Conservation (phyloP, 2,113 vertebrate genomes). For the Callospermophilus lateralis region DNA sequence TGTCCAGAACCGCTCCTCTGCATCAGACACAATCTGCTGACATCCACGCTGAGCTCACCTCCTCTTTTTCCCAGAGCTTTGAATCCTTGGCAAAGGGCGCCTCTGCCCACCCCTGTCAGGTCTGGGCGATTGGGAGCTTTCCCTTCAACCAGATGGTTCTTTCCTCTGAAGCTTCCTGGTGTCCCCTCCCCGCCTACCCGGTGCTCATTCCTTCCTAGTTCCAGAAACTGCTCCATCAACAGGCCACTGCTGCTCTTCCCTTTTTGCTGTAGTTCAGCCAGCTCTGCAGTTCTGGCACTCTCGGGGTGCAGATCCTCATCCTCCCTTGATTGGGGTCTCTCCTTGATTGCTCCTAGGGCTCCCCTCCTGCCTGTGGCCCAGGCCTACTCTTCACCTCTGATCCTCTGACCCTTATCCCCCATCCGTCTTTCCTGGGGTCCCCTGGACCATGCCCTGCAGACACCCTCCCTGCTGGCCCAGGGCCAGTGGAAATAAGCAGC, state of each 20-base stretch:
- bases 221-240: conserved; percentile 17
- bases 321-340: neutral
- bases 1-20: neutral
- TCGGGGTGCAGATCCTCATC: neutral
- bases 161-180: neutral
- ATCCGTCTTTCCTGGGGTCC: neutral
- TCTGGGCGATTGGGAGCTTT: neutral
- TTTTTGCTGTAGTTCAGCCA: neutral
- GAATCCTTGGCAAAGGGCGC: neutral
- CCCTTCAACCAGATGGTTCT: neutral
- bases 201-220: neutral
- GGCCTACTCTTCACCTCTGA: neutral
- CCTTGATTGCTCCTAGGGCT: neutral
- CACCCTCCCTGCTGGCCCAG: neutral
- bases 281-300: neutral
- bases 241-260: neutral
- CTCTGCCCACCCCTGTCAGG: neutral
- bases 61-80: neutral
- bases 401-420: neutral
- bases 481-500: neutral
- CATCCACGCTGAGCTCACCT: neutral
- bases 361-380: neutral
- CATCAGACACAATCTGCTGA: neutral
- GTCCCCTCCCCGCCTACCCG: neutral
- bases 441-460: neutral